Conservation (phyloP, 2,888 invertebrate species). For the Eledona agricola region DNA sequence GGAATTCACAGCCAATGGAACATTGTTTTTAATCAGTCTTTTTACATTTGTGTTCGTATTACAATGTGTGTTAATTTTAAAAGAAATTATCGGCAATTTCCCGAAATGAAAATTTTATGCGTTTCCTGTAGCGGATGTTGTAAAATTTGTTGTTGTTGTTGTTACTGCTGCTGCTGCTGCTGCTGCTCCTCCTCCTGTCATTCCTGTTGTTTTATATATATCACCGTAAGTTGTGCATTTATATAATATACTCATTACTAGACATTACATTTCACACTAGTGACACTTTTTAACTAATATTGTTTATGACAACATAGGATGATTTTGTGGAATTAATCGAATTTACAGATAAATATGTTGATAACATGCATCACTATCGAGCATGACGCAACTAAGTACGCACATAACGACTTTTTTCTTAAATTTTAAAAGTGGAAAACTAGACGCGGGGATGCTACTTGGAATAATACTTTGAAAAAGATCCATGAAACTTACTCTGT, state of each 20-base stretch:
- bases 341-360: conserved; percentile 28
- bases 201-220: too few relatives aligned
- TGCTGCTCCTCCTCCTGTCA: too few relatives aligned
- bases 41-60: conserved; percentile 37
- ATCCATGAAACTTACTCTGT: too few relatives aligned
- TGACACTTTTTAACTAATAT: too few relatives aligned
- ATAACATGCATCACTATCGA: conserved; percentile 33
- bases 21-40: conserved; percentile 40
- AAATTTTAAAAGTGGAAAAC: conserved; percentile 2
- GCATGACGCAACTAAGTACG: conserved; percentile 30
- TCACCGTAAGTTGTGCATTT: too few relatives aligned
- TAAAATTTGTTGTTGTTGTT: conserved; percentile 25
- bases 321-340: conserved; percentile 15
- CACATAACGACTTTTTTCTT: conserved; percentile 1
- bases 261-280: too few relatives aligned
- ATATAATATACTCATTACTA: too few relatives aligned
- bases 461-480: too few relatives aligned
- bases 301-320: background rate
- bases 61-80: conserved; percentile 37
- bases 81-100: conserved; percentile 31
- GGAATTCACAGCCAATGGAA: conserved; percentile 36
- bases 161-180: conserved; percentile 40
- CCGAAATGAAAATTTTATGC: conserved; percentile 36
- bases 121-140: conserved; percentile 14
- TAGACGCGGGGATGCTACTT: background rate